Evolutionary conservation across 2,888 invertebrate species (phyloP), one percentile per base, ranked within the genome.

Genomic region (Steinernema carpocapsae): DNA sequence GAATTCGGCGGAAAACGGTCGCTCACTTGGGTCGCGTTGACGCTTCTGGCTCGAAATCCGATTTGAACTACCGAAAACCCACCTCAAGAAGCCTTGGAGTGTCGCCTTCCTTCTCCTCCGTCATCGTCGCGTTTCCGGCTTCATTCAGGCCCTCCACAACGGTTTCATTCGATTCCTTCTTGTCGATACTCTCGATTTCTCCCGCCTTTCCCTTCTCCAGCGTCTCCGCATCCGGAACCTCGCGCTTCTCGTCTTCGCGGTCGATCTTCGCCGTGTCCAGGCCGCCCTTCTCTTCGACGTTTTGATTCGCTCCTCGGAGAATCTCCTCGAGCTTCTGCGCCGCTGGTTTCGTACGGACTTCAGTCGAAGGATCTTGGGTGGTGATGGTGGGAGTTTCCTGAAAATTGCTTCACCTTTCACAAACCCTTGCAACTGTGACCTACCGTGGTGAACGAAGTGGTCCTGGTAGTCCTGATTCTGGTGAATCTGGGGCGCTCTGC

Each of bases 11-110:
- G n/a, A n/a, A n/a, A n/a, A n/a, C n/a, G n/a, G n/a, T n/a, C n/a
- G n/a, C n/a, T n/a, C n/a, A n/a, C n/a, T n/a, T n/a, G n/a, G n/a
- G n/a, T n/a, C n/a, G n/a, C n/a, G n/a, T n/a, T n/a, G n/a, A n/a
- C n/a, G 37, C 37, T 37, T 37, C 37, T 37, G 37, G 10, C 37
- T 37, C 37, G 10, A 37, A 37, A 37, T 37, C 37, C 10, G 4
- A 3, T 10, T 10, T 37, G 37, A 37, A 37, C 37, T 37, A 6
- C 37, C 10, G 4, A 37, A 37, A 37, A 48, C 19, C 14, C 24
- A 52, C 52, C 52, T 64, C 64, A 6, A 64, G n/a, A n/a, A 64
- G 29, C 64, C 32, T 64, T 1, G 64, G 64, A 64, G 64, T 29
- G 26, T 64, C 32, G 22, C 32, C 56, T 3, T 19, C 22, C 24